phyloP scores from a whole-genome alignment of 2,797 vertebrate species.

The Paratrypauchen microcephalus region DNA sequence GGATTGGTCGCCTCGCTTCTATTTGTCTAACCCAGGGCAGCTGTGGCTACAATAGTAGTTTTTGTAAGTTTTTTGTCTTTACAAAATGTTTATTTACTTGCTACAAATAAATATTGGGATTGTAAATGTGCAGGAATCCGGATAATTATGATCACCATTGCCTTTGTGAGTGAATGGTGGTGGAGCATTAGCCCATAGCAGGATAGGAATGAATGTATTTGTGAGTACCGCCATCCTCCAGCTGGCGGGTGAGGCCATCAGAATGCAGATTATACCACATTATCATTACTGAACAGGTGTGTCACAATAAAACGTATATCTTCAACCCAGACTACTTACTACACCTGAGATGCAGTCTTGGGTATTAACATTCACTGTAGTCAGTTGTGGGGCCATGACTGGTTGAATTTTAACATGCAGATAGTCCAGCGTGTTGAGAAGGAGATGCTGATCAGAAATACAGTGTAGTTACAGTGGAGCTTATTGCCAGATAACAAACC shows the following conservation, averaged over 20 bases:
- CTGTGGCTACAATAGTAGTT: too few relatives aligned
- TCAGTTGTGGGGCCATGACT: neutral
- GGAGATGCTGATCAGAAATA: neutral
- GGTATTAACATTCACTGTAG: neutral
- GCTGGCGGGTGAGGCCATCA: slow-evolving; percentile 3
- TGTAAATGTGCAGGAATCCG: neutral
- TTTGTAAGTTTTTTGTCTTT: neutral
- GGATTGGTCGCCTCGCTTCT: too few relatives aligned
- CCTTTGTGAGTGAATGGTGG: neutral
- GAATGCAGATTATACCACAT: neutral
- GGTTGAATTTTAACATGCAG: neutral
- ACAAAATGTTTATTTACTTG: neutral
- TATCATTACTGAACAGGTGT: slow-evolving; percentile 5
- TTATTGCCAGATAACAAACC: neutral
- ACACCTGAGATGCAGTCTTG: neutral
- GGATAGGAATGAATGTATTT: neutral
- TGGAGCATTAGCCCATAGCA: neutral
- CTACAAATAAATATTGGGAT: neutral
- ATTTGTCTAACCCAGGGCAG: too few relatives aligned
- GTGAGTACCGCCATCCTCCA: neutral
- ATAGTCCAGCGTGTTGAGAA: too few relatives aligned
- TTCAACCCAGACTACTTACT: neutral
- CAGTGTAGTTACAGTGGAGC: neutral
- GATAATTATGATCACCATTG: neutral
- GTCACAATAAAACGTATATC: slow-evolving; percentile 1